Percentiles rank a stretch among this genome's conserved stretches.
These are phyloP conservation scores for Megamerina dolium DNA, from an alignment of 2,888 invertebrate genomes.

Conservation along the genomic window DNA sequence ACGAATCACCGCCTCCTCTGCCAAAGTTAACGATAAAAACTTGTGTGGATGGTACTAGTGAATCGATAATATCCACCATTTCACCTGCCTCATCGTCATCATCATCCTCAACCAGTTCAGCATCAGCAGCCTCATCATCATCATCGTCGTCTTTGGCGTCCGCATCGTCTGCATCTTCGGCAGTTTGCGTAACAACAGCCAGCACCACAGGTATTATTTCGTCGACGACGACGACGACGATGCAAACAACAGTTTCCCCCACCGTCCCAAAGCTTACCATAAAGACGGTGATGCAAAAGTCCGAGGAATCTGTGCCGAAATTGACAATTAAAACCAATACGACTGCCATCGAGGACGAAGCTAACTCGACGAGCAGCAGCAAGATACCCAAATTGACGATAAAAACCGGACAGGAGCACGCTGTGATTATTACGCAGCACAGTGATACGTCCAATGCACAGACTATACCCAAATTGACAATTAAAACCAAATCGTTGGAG, in stretches of 20 bases:
- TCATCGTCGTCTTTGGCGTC: slow-evolving; percentile 21
- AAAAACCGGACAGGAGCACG: slow-evolving; percentile 46
- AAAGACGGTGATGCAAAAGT: slow-evolving; percentile 49
- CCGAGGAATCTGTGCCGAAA: slow-evolving; percentile 38
- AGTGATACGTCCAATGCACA: slow-evolving; percentile 38
- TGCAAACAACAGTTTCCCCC: slow-evolving; percentile 2
- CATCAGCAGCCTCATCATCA: slow-evolving; percentile 19
- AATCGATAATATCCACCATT: slow-evolving; percentile 40
- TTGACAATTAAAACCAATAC: slow-evolving; percentile 41
- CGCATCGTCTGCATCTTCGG: slow-evolving; percentile 44
- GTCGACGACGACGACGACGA: background rate
- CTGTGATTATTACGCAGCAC: slow-evolving; percentile 50
- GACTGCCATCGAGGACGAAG: slow-evolving; percentile 4
- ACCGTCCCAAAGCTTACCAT: slow-evolving; percentile 56
- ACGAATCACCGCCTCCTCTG: slow-evolving; percentile 44
- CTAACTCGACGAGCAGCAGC: slow-evolving; percentile 3
- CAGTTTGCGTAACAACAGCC: slow-evolving; percentile 36
- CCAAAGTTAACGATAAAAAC: slow-evolving; percentile 59
- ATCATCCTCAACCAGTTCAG: slow-evolving; percentile 20
- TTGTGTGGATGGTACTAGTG: slow-evolving; percentile 38
- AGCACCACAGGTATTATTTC: slow-evolving; percentile 3
- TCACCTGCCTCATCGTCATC: slow-evolving; percentile 35
- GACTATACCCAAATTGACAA: slow-evolving; percentile 46
- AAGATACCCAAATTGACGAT: slow-evolving; percentile 51
- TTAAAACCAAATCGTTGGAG: slow-evolving; percentile 45